These are phyloP conservation scores for Ferrisia virgata DNA, from an alignment of 2,888 invertebrate genomes.

Conservation along the genomic window DNA sequence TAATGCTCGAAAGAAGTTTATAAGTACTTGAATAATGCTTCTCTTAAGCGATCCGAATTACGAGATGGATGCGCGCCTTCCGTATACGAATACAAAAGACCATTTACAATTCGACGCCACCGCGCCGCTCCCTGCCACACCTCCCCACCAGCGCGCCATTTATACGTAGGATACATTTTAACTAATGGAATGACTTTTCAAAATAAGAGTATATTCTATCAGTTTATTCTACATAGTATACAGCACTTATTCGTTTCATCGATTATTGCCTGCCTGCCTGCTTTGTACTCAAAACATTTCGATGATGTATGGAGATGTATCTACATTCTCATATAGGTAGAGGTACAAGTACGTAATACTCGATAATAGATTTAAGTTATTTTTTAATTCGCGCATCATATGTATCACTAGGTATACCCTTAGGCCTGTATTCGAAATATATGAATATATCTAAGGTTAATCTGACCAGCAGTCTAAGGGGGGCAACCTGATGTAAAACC, in stretches of 20 bases:
- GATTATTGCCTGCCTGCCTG: not conserved
- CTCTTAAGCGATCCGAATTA: slow-evolving; percentile 5
- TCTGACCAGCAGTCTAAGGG: not conserved
- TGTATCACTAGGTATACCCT: not conserved
- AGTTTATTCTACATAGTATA: not conserved
- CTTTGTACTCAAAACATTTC: not conserved
- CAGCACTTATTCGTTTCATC: not conserved
- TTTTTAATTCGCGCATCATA: not conserved
- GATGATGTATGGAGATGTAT: not conserved
- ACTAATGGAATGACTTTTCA: slow-evolving; percentile 1
- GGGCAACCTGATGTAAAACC: not conserved
- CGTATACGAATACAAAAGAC: not conserved
- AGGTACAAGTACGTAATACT: too few species aligned
- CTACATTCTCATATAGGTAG: too few species aligned
- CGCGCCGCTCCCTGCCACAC: too few species aligned
- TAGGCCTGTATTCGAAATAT: not conserved
- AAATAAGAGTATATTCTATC: not conserved
- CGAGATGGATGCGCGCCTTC: slow-evolving; percentile 9
- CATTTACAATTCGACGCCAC: slow-evolving; percentile 13
- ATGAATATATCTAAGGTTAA: not conserved
- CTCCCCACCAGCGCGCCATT: too few species aligned
- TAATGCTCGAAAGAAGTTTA: not conserved
- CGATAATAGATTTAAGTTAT: too few species aligned
- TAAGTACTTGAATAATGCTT: slow-evolving; percentile 9
- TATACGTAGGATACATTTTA: not conserved